Base-by-base conservation (phyloP, 2,113 vertebrate species). In the Atherinomorus stipes region DNA sequence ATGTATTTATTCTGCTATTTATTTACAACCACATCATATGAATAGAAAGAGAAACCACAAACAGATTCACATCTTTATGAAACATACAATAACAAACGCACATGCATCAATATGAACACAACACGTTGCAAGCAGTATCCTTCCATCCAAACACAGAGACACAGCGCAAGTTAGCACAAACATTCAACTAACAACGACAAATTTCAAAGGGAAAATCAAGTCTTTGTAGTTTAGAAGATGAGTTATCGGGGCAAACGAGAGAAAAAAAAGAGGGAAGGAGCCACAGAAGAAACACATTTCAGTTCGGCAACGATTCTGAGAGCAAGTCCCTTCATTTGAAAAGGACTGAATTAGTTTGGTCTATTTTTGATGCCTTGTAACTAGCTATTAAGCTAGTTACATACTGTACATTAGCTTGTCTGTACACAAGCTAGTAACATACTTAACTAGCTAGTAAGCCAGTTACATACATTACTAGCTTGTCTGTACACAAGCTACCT, bases 1-100 rank as follows among this genome's bases (percentile, higher is more conserved):
- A 47, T 84, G 77, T 51, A 64, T 90, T 85, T 60, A 68, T 65
- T 68, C 51, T 51, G 34, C 57, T 80, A 54, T 72, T 81, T 81
- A 82, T 80, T 85, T 79, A 80, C 70, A 78, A 22, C 56, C 49
- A 85, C 60, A 67, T 67, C 11, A 18, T 47, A 53, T 65, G 11
- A 22, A 50, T 73, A 3, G 16, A 56, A 56, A 86, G 64, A 45
- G 11, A 76, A 78, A 81, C 44, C 65, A 71, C 42, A 78, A 34
- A 63, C 37, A 64, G 49, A 4, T 60, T 72, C 64, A 11, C 26
- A 18, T 61, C 40, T 70, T 56, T 76, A 44, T 42, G 21, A 72
- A 21, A 45, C n/a, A 49, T 45, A 26, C 63, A 42, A 49, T 68
- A 31, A 76, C 23, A 74, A 15, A 74, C 38, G 57, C 47, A 61